phyloP scores from a whole-genome alignment of 1,140 invertebrate species.

The Drosophila kanapiae region DNA sequence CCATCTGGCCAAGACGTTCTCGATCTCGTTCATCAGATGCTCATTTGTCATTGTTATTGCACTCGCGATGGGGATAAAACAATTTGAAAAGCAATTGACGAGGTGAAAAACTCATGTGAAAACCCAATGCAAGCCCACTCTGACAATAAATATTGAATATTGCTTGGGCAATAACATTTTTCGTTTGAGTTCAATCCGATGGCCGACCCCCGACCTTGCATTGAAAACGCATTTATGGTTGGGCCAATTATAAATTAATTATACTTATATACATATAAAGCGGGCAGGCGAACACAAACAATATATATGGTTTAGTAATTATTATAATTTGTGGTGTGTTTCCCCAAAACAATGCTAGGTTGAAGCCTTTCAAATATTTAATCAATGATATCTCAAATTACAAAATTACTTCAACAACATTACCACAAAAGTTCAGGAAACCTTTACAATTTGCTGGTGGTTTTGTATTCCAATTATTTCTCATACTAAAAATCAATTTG shows the following conservation, averaged over 20 bases:
- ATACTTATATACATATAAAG: conserved; percentile 30
- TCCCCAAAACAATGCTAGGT: conserved; percentile 8
- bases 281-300: not conserved
- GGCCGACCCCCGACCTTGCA: conserved; percentile 47
- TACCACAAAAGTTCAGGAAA: not conserved
- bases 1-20: conserved; percentile 30
- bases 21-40: conserved; percentile 8
- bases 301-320: conserved; percentile 22
- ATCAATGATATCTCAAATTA: conserved; percentile 10
- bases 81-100: conserved; percentile 25
- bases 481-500: not conserved
- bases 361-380: conserved; percentile 17
- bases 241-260: conserved; percentile 54
- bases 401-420: conserved; percentile 4
- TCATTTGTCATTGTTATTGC: conserved; percentile 40
- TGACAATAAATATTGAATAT: conserved; percentile 24
- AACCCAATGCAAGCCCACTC: not conserved
- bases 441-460: not conserved
- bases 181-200: conserved; percentile 38
- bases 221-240: conserved; percentile 63
- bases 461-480: conserved; percentile 10
- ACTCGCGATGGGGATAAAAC: conserved; percentile 3
- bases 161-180: conserved; percentile 10
- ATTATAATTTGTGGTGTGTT: conserved; percentile 30
- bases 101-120: conserved; percentile 34